Evolutionary conservation across 2,888 invertebrate species (phyloP).

Genomic region (Macaria liturata): DNA sequence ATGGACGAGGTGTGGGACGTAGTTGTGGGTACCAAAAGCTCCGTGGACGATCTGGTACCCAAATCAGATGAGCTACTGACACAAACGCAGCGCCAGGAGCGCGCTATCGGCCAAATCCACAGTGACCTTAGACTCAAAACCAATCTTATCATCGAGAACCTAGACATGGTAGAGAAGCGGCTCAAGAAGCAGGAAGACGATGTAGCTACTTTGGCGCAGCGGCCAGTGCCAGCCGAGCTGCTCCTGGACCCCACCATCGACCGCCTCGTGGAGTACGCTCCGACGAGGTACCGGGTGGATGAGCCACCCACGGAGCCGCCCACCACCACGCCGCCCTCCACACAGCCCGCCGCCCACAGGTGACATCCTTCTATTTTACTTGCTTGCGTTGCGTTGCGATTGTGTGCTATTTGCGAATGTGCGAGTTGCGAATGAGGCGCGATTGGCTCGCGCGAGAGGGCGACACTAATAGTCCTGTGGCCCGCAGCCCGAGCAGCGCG

Average conservation of each 20-base stretch:
- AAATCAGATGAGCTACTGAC: constrained; percentile 93
- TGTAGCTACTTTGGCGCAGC: constrained; percentile 89
- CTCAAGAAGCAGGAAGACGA: constrained; percentile 93
- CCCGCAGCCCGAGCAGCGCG: constrained; percentile 76
- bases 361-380: constrained; percentile 62
- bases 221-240: constrained; percentile 89
- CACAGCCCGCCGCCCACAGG: constrained; percentile 65
- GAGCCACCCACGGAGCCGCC: constrained; percentile 66
- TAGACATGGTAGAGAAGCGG: constrained; percentile 93
- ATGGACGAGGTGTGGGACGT: constrained; percentile 97
- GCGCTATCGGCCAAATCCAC: constrained; percentile 94
- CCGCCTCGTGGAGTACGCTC: constrained; percentile 90
- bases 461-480: constrained; percentile 69
- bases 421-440: constrained; percentile 19
- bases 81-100: constrained; percentile 93
- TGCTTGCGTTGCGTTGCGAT: constrained; percentile 46
- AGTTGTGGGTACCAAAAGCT: constrained; percentile 94
- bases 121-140: constrained; percentile 91
- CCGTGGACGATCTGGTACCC: constrained; percentile 92
- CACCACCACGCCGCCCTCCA: constrained; percentile 65
- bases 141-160: constrained; percentile 93
- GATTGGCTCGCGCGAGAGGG: constrained; percentile 34
- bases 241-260: constrained; percentile 90
- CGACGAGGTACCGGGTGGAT: constrained; percentile 84
- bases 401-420: constrained; percentile 36